Conservation (phyloP, 2,888 invertebrate species). For the Timandra comae region DNA sequence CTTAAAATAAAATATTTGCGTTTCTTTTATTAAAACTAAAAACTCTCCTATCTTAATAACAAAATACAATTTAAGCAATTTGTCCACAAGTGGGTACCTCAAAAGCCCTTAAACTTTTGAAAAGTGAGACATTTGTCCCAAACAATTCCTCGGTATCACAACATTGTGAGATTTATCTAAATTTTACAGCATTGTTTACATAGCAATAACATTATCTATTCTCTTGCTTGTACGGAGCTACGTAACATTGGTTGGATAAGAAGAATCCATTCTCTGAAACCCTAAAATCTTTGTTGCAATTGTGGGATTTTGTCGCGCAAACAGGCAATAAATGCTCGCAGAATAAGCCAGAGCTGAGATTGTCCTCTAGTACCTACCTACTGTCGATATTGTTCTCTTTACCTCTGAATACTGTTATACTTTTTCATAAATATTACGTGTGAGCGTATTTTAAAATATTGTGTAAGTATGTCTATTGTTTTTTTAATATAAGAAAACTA, state of each 20-base stretch:
- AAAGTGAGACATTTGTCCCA: conserved; percentile 17
- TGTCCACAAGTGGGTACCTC: too few relatives aligned
- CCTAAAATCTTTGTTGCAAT: conserved; percentile 50
- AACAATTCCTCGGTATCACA: conserved; percentile 26
- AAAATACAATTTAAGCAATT: too few relatives aligned
- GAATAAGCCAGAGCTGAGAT: conserved; percentile 41
- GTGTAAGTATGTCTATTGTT: too few relatives aligned
- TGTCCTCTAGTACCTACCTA: conserved; percentile 25
- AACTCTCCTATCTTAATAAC: too few relatives aligned
- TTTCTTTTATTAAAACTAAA: too few relatives aligned
- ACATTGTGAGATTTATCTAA: conserved; percentile 38
- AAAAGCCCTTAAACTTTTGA: conserved; percentile 8
- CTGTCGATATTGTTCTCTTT: conserved; percentile 36
- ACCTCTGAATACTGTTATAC: conserved; percentile 22
- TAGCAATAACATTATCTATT: conserved; percentile 42
- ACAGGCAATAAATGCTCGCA: conserved; percentile 47
- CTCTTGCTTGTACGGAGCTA: conserved; percentile 32
- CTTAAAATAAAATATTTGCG: conserved; percentile 1
- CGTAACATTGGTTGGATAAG: conserved; percentile 41
- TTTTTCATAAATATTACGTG: too few relatives aligned
- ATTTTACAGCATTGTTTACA: conserved; percentile 40
- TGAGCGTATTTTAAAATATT: too few relatives aligned
- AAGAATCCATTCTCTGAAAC: conserved; percentile 47
- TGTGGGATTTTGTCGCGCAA: conserved; percentile 46
- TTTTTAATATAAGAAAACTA: too few relatives aligned